These are phyloP conservation scores for Euphonia xanthogaster DNA, from an alignment of 2,797 vertebrate species.

Conservation along the genomic window DNA sequence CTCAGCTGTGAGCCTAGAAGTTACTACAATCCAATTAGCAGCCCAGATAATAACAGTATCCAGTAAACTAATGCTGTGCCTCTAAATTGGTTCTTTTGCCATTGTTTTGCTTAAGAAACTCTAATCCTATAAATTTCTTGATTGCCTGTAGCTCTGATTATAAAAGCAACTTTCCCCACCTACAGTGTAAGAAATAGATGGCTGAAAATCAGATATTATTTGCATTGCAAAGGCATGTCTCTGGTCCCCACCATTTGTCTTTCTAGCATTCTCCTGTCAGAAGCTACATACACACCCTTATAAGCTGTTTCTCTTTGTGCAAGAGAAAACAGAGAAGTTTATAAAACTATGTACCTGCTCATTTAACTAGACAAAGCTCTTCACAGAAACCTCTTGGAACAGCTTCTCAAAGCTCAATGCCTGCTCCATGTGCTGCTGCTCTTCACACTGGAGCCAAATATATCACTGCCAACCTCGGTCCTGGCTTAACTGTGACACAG, in stretches of 20 bases:
- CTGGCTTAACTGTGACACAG: not conserved
- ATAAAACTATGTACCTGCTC: not conserved
- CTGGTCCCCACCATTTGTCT: not conserved
- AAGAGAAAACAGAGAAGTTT: not conserved
- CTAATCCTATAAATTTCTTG: not conserved
- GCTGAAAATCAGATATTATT: not conserved
- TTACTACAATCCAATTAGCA: not conserved
- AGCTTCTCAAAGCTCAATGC: not conserved
- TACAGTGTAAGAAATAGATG: not conserved
- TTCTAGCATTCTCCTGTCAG: not conserved
- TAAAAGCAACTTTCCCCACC: not conserved
- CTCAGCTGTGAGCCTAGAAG: not conserved
- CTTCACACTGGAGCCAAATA: not conserved
- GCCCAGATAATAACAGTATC: not conserved
- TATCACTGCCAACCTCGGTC: not conserved
- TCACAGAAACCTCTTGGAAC: not conserved
- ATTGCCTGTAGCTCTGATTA: not conserved
- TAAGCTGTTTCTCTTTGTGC: not conserved
- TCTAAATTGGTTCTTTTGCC: not conserved
- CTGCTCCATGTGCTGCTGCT: not conserved
- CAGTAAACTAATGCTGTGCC: not conserved
- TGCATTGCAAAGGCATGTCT: not conserved
- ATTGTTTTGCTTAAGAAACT: conserved; percentile 8
- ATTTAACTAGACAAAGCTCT: not conserved
- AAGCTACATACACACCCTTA: not conserved